phyloP scores from a whole-genome alignment of 2,797 vertebrate genomes.

The Tragopan temminckii region DNA sequence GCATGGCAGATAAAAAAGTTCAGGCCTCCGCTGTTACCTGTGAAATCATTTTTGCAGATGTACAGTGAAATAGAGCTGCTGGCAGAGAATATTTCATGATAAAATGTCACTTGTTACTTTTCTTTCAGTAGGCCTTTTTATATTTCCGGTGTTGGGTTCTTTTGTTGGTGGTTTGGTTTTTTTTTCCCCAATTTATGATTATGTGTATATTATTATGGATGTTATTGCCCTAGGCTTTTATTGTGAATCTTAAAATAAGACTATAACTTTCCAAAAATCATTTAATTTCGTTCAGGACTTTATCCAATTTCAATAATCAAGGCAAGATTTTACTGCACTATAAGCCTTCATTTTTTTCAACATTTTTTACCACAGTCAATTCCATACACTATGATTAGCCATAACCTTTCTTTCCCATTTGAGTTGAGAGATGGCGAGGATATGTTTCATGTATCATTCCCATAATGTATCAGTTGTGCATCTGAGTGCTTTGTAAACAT shows the following conservation, averaged over 20 bases:
- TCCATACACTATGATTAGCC: neutral
- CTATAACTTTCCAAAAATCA: conserved; percentile 5
- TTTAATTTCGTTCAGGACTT: neutral
- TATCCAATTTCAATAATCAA: neutral
- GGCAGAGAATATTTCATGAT: neutral
- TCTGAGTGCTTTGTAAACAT: neutral
- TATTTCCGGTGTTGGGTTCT: neutral
- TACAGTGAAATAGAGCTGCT: neutral
- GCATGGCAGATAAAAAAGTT: neutral
- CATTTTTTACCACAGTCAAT: neutral
- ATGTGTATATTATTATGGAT: neutral
- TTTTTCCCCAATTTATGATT: neutral
- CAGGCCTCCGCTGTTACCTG: neutral
- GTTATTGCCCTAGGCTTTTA: neutral
- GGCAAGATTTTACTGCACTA: neutral
- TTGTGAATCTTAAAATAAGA: conserved; percentile 5
- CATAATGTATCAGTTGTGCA: neutral
- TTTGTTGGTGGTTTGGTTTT: neutral
- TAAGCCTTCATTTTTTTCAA: neutral
- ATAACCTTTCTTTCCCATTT: neutral
- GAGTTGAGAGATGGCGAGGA: neutral
- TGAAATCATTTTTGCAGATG: neutral
- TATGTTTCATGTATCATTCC: neutral
- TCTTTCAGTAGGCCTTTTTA: neutral
- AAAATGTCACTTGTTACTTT: neutral